These are phyloP conservation scores for Bos javanicus DNA, from an alignment of 2,113 vertebrate species.

Conservation along the genomic window DNA sequence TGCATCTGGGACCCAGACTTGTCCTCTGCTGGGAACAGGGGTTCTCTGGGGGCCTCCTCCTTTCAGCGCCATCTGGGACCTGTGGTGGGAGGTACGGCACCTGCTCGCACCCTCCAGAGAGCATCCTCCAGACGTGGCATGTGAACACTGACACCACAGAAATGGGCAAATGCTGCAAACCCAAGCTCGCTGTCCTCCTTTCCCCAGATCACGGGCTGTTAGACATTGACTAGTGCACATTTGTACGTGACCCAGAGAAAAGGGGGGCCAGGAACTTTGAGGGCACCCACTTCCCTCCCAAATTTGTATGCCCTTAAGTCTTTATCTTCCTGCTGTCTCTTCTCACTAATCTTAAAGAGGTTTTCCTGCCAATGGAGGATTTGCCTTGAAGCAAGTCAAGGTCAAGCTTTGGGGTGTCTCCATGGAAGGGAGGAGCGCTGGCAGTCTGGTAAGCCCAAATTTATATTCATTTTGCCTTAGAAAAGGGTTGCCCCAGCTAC, in stretches of 20 bases:
- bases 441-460: neutral
- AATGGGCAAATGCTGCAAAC: neutral
- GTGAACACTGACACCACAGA: neutral
- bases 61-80: neutral
- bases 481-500: neutral
- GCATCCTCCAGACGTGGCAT: rapidly evolving
- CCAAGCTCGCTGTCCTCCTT: neutral
- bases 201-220: rapidly evolving
- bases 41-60: neutral
- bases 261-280: neutral
- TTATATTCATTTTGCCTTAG: neutral
- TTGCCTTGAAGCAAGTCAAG: neutral
- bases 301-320: rapidly evolving
- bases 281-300: neutral
- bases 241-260: neutral
- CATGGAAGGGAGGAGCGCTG: neutral
- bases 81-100: rapidly evolving
- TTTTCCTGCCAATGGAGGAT: neutral
- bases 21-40: neutral
- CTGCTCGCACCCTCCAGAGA: neutral
- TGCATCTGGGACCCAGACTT: neutral
- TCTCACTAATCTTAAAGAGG: neutral
- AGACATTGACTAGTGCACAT: no score
- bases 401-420: neutral
- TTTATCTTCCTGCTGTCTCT: neutral